phyloP scores from a whole-genome alignment of 2,888 invertebrate genomes.

The Hypomecis atomaria region DNA sequence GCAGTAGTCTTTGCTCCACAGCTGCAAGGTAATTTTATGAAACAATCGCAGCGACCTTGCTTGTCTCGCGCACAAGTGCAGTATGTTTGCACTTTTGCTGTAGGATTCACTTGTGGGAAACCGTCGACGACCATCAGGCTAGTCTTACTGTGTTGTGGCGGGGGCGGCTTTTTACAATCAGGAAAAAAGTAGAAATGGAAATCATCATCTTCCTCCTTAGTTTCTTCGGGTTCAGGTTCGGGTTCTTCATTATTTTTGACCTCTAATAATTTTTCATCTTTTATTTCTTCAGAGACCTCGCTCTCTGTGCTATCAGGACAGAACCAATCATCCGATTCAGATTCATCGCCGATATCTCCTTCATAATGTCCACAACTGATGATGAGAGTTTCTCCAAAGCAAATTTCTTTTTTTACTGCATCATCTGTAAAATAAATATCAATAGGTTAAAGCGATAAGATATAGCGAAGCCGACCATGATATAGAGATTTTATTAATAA shows the following conservation, averaged over 20 bases:
- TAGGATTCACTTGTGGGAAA: slow-evolving; percentile 66
- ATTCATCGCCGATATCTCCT: slow-evolving; percentile 61
- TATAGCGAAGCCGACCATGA: too few relatives aligned
- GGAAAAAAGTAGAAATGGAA: slow-evolving; percentile 78
- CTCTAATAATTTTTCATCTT: slow-evolving; percentile 50
- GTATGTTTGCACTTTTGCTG: slow-evolving; percentile 41
- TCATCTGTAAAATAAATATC: slow-evolving; percentile 68
- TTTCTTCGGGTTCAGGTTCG: slow-evolving; percentile 44
- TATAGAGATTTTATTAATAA: too few relatives aligned
- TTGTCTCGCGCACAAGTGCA: slow-evolving; percentile 64
- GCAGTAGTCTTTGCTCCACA: slow-evolving; percentile 65
- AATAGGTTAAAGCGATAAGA: too few relatives aligned
- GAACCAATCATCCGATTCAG: slow-evolving; percentile 72
- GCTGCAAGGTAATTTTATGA: slow-evolving; percentile 62
- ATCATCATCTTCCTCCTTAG: slow-evolving; percentile 60
- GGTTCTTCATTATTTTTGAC: slow-evolving; percentile 53
- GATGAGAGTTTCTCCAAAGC: slow-evolving; percentile 83
- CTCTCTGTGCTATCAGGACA: slow-evolving; percentile 58
- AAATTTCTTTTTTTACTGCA: slow-evolving; percentile 72
- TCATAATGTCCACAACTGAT: slow-evolving; percentile 80
- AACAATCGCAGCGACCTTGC: slow-evolving; percentile 66
- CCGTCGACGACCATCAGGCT: slow-evolving; percentile 70
- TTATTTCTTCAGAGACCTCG: slow-evolving; percentile 51
- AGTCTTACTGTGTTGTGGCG: slow-evolving; percentile 57
- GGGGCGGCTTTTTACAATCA: slow-evolving; percentile 64